Base-by-base conservation (phyloP, 2,113 vertebrate species). In the Pachypanchax playfairii region DNA sequence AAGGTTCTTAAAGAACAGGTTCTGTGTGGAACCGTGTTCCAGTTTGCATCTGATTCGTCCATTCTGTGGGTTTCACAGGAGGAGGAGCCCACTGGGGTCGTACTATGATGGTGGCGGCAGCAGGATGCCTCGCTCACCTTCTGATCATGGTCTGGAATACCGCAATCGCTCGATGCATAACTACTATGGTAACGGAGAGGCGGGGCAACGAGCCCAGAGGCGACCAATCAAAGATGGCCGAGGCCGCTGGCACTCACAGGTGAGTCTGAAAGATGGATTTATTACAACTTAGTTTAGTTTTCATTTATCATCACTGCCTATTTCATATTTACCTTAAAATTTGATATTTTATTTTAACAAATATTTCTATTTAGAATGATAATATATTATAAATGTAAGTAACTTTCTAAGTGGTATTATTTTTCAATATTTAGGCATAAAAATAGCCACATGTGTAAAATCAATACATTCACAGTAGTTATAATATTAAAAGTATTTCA, bases 41-140 rank as follows among this genome's bases (percentile, higher is more conserved):
- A 5, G 35, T 24, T 47, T 5, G 0, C 9, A 12, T 71, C 18
- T 76, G 24, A 70, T 49, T 65, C 24, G 42, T 12, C 15, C 0
- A 0, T 33, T 57, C 3, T 51, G 24, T 75, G 25, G 71, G 38
- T 54, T 15, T 60, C n/a, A 52, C 78, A 85, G 80, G 61, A 71
- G 64, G 59, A 84, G 22, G 4, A 70, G 80, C 54, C 89, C 89
- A 77, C 75, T 87, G 25, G 89, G 93, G 6, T 43, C 44, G 0
- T 55, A 38, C 41, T 74, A 75, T 2, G 39, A 85, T 70, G 65
- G 47, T 57, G 44, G 41, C 2, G 58, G 67, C 1, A 65, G 62
- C 36, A 49, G 70, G 47, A 81, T 77, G 56, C 51, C 57, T 18
- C 35, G 33, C 38, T 79, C 78, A 0, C 79, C 84, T 5, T 75